phyloP scores from a whole-genome alignment of 2,113 vertebrate genomes.

The cattle (Bos taurus) region ARS-UCD2.0 NC_037329.1:55474001-55474500 shows the following conservation, averaged over 20 bases:
- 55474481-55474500: no score
- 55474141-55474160: not conserved
- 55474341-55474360: no score
- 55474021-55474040: not conserved
- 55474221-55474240: not conserved
- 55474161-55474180: not conserved
- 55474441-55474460: no score
- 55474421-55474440: no score
- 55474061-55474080: not conserved
- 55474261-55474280: not conserved
- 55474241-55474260: not conserved
- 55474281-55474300: no score
- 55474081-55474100: not conserved
- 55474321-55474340: no score
- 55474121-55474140: not conserved
- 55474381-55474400: no score
- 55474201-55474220: not conserved
- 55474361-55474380: no score
- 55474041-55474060: not conserved
- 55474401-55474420: no score
- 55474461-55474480: no score
- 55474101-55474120: not conserved
- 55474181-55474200: not conserved
- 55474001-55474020: not conserved
- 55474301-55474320: fast-evolving